Evolutionary conservation across 1,140 invertebrate genomes (phyloP).

Genomic region (Cyphomyrmex costatus): DNA sequence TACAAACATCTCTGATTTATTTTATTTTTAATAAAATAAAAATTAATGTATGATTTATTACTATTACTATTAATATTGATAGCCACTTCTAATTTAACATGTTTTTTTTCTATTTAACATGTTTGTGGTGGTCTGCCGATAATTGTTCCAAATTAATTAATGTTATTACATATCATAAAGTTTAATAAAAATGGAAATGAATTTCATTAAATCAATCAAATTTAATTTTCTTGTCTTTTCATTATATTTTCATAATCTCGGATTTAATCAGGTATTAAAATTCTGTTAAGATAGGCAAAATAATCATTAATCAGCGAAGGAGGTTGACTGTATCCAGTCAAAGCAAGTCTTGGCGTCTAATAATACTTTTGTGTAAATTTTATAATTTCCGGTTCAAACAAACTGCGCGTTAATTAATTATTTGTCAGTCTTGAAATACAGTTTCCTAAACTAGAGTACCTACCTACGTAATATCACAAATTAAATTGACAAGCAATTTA

Average conservation of each 20-base stretch:
- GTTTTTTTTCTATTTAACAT: conserved; percentile 1
- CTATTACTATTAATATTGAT: background rate
- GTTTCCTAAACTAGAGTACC: too few species aligned
- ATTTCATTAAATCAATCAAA: background rate
- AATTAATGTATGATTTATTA: background rate
- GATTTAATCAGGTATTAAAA: conserved; percentile 5
- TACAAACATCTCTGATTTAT: background rate
- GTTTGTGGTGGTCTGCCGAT: background rate
- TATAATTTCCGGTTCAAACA: too few species aligned
- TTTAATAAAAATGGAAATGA: background rate
- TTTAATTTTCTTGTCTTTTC: conserved; percentile 26
- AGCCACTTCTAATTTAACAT: background rate
- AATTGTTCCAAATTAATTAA: conserved; percentile 3
- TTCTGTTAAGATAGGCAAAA: background rate
- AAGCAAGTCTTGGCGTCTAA: too few species aligned
- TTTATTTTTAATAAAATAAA: conserved; percentile 3
- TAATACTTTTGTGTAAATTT: too few species aligned
- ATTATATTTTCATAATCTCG: background rate
- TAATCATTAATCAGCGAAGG: background rate
- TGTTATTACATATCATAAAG: background rate
- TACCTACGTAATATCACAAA: too few species aligned
- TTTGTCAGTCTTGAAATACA: too few species aligned
- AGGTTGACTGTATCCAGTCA: too few species aligned
- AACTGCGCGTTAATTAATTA: too few species aligned
- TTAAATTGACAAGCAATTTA: too few species aligned